Conservation (phyloP, 2,113 vertebrate species). For the Petromus typicus region DNA sequence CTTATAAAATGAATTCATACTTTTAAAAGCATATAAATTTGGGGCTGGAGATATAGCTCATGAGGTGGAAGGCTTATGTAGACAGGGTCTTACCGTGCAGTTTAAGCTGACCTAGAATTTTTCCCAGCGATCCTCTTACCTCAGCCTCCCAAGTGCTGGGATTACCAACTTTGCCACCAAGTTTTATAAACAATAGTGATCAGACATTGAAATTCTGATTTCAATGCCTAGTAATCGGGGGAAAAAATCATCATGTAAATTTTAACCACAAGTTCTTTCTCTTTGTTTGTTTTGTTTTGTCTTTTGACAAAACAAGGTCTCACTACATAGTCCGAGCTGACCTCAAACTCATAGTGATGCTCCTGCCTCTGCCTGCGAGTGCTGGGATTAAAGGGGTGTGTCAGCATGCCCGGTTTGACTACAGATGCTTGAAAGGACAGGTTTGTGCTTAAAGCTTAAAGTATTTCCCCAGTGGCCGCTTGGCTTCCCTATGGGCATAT, state of each 20-base stretch:
- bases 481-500: not conserved
- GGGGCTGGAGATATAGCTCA: not conserved
- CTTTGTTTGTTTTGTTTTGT: not conserved
- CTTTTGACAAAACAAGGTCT: not conserved
- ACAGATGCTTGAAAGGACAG: not conserved
- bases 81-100: not conserved
- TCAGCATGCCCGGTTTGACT: not conserved
- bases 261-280: not conserved
- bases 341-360: not conserved
- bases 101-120: not conserved
- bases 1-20: not conserved
- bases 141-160: not conserved
- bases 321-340: not conserved
- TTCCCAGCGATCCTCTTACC: not conserved
- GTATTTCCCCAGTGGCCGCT: not conserved
- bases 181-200: not conserved
- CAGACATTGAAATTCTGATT: not conserved
- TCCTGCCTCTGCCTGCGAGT: not conserved
- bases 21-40: not conserved
- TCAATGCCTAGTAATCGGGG: not conserved
- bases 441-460: not conserved
- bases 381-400: not conserved
- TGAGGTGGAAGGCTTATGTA: not conserved
- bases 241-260: not conserved
- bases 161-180: not conserved